These are phyloP conservation scores for Helicolenus hilgendorfi DNA, from an alignment of 2,797 vertebrate species.

Conservation along the genomic window DNA sequence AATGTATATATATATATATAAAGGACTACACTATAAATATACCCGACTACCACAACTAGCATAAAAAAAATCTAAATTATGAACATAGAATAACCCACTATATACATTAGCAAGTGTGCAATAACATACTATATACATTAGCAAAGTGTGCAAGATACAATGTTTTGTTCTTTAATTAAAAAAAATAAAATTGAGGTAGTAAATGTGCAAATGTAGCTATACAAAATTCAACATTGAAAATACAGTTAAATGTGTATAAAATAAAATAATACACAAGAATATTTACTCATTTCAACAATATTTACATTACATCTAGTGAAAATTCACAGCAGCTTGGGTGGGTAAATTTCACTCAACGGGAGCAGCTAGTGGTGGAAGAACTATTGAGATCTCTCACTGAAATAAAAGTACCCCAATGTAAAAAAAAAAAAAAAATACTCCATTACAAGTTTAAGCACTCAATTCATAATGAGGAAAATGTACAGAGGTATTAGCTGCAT, in stretches of 20 bases:
- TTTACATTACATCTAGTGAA: not conserved
- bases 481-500: not conserved
- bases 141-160: no score
- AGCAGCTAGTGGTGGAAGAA: not conserved
- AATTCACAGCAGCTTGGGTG: not conserved
- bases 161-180: no score
- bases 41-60: no score
- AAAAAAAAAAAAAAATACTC: not conserved
- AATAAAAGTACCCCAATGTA: not conserved
- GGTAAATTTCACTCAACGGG: not conserved
- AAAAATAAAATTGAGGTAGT: no score
- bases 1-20: no score
- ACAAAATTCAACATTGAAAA: no score
- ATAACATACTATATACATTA: no score
- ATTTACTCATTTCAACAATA: not conserved
- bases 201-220: no score
- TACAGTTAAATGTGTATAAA: not conserved
- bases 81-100: no score
- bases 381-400: not conserved
- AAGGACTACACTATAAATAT: no score
- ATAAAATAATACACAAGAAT: not conserved
- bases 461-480: not conserved
- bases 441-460: not conserved
- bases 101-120: no score
- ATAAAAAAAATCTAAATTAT: no score